These are phyloP conservation scores for Hirtodrosophila trivittata DNA, from an alignment of 2,888 invertebrate genomes.

Conservation along the genomic window DNA sequence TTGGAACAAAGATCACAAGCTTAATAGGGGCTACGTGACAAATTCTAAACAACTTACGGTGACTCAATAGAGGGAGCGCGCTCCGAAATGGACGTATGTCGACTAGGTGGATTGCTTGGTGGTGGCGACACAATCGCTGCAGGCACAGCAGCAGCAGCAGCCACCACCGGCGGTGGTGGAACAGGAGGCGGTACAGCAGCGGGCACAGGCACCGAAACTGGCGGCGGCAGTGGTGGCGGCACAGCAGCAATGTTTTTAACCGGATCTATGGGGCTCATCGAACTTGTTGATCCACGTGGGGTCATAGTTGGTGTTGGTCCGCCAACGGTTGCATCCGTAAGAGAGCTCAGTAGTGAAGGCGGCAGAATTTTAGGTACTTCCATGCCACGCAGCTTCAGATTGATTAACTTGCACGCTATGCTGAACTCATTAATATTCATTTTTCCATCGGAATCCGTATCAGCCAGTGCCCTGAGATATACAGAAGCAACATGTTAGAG, in stretches of 20 bases:
- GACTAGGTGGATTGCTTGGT: slow-evolving; percentile 83
- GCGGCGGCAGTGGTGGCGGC: slow-evolving; percentile 37
- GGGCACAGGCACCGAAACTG: slow-evolving; percentile 35
- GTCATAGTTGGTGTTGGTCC: slow-evolving; percentile 83
- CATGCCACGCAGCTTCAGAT: slow-evolving; percentile 94
- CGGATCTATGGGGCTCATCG: slow-evolving; percentile 81
- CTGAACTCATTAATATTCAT: slow-evolving; percentile 98
- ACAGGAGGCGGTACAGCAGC: slow-evolving; percentile 33
- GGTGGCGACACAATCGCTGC: slow-evolving; percentile 84
- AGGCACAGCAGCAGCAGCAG: slow-evolving; percentile 47
- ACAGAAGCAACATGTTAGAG: slow-evolving; percentile 20
- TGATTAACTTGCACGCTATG: slow-evolving; percentile 98
- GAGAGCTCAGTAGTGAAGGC: slow-evolving; percentile 88
- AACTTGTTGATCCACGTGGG: slow-evolving; percentile 80
- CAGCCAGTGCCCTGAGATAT: slow-evolving; percentile 90
- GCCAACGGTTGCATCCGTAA: slow-evolving; percentile 74
- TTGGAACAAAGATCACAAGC: no score
- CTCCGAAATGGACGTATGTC: slow-evolving; percentile 84
- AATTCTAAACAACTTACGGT: slow-evolving; percentile 82
- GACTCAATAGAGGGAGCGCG: slow-evolving; percentile 86
- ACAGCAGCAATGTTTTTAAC: slow-evolving; percentile 68
- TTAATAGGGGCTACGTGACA: neutral
- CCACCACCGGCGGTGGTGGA: slow-evolving; percentile 46
- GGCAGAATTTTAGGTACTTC: slow-evolving; percentile 95
- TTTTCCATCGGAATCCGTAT: slow-evolving; percentile 98